Conservation (phyloP, 2,797 vertebrate genomes). For the Rachycentron canadum region DNA sequence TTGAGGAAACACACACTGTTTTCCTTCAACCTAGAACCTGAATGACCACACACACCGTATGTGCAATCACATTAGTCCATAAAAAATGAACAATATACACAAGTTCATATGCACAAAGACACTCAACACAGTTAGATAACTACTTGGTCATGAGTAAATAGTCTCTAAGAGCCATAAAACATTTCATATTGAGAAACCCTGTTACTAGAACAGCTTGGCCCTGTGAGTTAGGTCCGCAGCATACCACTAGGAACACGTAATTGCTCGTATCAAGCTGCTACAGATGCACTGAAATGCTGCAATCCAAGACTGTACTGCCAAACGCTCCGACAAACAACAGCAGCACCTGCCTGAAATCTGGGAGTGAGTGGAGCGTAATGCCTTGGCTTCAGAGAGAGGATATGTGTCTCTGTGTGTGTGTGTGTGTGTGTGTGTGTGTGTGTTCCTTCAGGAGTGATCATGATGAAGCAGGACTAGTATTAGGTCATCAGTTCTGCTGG, state of each 20-base stretch:
- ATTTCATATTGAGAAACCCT: slow-evolving; percentile 49
- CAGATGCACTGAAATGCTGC: slow-evolving; percentile 70
- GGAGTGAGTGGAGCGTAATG: slow-evolving; percentile 72
- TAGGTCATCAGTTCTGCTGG: slow-evolving; percentile 81
- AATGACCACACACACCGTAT: slow-evolving; percentile 11
- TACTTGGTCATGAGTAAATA: slow-evolving; percentile 15
- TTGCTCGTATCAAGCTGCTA: slow-evolving; percentile 70
- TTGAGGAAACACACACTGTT: slow-evolving; percentile 26
- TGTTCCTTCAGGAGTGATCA: slow-evolving; percentile 74
- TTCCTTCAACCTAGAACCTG: slow-evolving; percentile 26
- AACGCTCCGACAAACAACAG: slow-evolving; percentile 74
- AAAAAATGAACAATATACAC: background rate
- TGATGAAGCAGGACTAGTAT: slow-evolving; percentile 81
- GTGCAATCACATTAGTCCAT: background rate
- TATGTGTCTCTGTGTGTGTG: slow-evolving; percentile 44
- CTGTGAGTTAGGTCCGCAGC: slow-evolving; percentile 60
- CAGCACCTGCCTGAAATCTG: slow-evolving; percentile 82
- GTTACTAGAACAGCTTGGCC: slow-evolving; percentile 46
- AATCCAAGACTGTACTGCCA: slow-evolving; percentile 69
- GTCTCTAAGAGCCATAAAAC: slow-evolving; percentile 27
- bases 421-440: slow-evolving; percentile 45
- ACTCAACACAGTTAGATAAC: slow-evolving; percentile 16
- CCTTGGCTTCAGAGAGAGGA: slow-evolving; percentile 63
- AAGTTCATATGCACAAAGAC: background rate
- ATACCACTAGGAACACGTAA: slow-evolving; percentile 73